Evolutionary conservation across 2,113 vertebrate species (phyloP).

Genomic region (Brachyhypopomus occidentalis): DNA sequence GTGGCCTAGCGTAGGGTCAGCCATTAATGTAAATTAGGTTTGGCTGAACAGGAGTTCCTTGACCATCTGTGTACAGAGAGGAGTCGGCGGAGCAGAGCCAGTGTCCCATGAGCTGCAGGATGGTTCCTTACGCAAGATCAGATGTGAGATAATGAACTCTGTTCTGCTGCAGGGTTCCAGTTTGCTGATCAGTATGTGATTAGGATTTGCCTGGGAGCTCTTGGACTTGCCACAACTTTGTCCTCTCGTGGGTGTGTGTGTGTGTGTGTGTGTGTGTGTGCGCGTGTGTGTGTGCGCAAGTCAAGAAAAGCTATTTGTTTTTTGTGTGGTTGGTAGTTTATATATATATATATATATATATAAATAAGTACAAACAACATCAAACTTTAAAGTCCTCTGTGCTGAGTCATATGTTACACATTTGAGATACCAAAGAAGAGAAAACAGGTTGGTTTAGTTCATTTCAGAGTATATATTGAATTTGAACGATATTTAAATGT

Average conservation of each 20-base stretch:
- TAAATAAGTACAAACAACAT: too few relatives aligned
- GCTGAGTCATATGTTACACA: too few relatives aligned
- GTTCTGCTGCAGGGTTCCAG: background rate
- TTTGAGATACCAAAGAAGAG: too few relatives aligned
- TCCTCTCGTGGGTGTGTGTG: background rate
- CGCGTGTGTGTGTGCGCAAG: background rate
- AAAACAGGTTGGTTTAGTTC: too few relatives aligned
- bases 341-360: too few relatives aligned
- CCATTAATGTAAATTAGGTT: background rate
- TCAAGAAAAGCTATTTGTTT: background rate
- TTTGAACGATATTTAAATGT: too few relatives aligned
- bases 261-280: too few relatives aligned
- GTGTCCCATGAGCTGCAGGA: background rate
- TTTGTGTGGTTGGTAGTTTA: background rate
- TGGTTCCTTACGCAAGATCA: conserved; percentile 18
- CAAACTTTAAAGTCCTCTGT: too few relatives aligned
- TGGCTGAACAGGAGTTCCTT: background rate
- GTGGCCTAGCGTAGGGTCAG: background rate
- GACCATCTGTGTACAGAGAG: background rate
- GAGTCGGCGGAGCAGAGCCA: background rate
- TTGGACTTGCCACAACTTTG: background rate
- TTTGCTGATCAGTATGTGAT: background rate
- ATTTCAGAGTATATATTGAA: too few relatives aligned
- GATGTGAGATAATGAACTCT: conserved; percentile 9
- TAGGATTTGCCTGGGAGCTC: background rate